Percentiles rank a stretch among this genome's conserved stretches.
Conservation (phyloP, 1,140 invertebrate species). For the Euschistus heros region DNA sequence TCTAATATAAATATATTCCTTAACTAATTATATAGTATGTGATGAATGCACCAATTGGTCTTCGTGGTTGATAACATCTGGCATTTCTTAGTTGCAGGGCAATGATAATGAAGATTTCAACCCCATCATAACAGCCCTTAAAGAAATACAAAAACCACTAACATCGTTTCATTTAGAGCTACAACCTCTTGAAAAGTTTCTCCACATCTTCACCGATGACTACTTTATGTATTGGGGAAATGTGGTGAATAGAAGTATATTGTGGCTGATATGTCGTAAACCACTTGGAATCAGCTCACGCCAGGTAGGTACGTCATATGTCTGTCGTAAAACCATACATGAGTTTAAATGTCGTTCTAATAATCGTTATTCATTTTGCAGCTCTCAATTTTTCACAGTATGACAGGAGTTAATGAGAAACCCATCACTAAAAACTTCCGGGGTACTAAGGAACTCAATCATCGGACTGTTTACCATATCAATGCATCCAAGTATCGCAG, state of each 20-base stretch:
- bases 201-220: neutral
- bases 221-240: conserved; percentile 12
- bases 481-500: too few species aligned
- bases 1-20: neutral
- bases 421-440: too few species aligned
- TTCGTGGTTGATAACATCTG: neutral
- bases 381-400: too few species aligned
- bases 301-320: neutral
- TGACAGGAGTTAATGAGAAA: too few species aligned
- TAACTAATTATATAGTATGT: neutral
- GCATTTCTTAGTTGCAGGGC: neutral
- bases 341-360: too few species aligned
- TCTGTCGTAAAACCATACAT: too few species aligned
- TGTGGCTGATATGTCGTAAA: neutral
- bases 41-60: neutral
- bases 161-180: neutral
- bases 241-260: neutral
- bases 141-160: neutral
- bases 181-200: neutral
- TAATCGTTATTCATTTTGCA: too few species aligned
- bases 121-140: neutral
- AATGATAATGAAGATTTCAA: conserved; percentile 1
- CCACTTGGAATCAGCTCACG: neutral
- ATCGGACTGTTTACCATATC: too few species aligned
- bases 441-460: too few species aligned